Base-by-base conservation (phyloP, 2,888 invertebrate species). In the Lysandra coridon region DNA sequence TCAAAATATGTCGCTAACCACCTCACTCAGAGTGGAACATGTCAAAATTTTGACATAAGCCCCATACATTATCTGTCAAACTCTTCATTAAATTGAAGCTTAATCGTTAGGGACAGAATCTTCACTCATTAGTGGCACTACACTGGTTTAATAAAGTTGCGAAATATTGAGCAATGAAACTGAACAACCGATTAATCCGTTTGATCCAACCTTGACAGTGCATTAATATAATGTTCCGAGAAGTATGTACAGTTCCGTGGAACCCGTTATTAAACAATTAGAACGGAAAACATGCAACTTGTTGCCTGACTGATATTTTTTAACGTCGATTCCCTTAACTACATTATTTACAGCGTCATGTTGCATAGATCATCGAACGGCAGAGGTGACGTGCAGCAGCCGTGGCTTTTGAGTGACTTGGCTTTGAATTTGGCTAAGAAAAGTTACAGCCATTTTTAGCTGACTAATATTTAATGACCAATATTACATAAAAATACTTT, bases 221-320 rank as follows among this genome's bases (percentile, higher is more conserved):
- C 83, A 86, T 79, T 78, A 83, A 84, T 83, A 57, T 80, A 80
- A 80, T 81, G 80, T 91, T 88, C 90, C 86, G 78, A 84, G 90
- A 89, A 82, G 78, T 78, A 78, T 83, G 81, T 83, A 83, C 83
- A 80, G 81, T 88, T 92, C 88, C 87, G 80, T 87, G 88, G 88
- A 86, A 90, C 88, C 80, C 79, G 80, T 81, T 82, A 84, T 85
- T 83, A 85, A 82, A 82, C 83, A 85, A 86, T 84, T 82, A 85
- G 81, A 85, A 86, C 88, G 87, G 85, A 76, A 87, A 87, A 87
- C 84, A 87, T 88, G 88, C 90, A 84, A 86, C 85, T 84, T 85
- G 83, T 84, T 84, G 83, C 84, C 82, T 83, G 83, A 78, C 64
- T 86, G 86, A 85, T 85, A 84, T 84, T 82, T 84, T 80, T 84